These are phyloP conservation scores for Clitarchus hookeri DNA, from an alignment of 2,888 invertebrate genomes.

Conservation along the genomic window DNA sequence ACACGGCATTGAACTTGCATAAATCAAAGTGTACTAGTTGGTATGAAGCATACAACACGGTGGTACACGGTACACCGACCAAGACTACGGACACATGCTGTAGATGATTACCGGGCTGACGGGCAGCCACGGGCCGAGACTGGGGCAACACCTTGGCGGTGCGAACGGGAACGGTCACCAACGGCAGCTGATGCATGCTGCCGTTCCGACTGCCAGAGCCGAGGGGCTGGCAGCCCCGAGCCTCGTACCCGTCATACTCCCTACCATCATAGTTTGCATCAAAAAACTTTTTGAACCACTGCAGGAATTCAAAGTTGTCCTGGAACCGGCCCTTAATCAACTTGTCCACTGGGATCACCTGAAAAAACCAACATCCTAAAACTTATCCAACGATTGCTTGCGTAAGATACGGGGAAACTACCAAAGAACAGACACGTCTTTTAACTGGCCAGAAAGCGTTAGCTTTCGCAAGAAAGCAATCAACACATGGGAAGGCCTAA, in stretches of 20 bases:
- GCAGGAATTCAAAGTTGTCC: slow-evolving; percentile 99
- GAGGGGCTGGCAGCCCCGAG: slow-evolving; percentile 80
- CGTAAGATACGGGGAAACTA: neutral
- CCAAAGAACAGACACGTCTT: no score
- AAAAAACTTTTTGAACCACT: slow-evolving; percentile 99
- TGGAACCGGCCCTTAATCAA: slow-evolving; percentile 99
- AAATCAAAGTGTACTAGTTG: neutral
- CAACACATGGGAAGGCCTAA: no score
- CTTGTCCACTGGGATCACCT: slow-evolving; percentile 99
- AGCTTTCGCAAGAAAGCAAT: no score
- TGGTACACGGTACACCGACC: neutral
- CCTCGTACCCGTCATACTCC: slow-evolving; percentile 91
- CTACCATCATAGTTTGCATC: slow-evolving; percentile 99
- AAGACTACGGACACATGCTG: neutral
- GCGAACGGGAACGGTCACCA: slow-evolving; percentile 47
- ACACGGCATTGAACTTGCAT: no score
- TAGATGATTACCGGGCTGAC: slow-evolving; percentile 41
- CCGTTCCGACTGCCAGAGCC: slow-evolving; percentile 59
- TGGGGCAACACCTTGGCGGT: slow-evolving; percentile 33
- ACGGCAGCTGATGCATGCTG: slow-evolving; percentile 57
- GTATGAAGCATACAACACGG: neutral
- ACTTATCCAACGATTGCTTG: neutral
- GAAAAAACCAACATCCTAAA: slow-evolving; percentile 51
- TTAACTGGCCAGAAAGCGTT: no score
- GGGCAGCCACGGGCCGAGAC: slow-evolving; percentile 38